Conservation (phyloP, 2,888 invertebrate genomes). For the Diplazon laetatorius region DNA sequence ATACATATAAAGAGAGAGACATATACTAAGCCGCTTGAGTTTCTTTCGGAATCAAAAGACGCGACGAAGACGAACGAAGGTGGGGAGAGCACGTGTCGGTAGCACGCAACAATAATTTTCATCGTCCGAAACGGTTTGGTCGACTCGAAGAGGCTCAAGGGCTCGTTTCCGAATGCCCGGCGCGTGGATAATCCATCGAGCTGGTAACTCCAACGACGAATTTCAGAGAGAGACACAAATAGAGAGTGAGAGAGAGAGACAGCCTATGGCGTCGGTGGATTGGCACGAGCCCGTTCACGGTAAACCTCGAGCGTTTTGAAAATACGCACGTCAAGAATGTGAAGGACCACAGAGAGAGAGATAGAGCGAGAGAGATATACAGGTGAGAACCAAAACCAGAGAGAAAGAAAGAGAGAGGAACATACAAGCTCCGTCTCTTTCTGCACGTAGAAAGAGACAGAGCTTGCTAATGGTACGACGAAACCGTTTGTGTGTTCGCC, state of each 20-base stretch:
- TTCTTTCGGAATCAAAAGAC: conserved; percentile 24
- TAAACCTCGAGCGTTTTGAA: conserved; percentile 42
- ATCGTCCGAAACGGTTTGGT: not conserved
- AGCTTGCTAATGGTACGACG: conserved; percentile 38
- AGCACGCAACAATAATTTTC: conserved; percentile 34
- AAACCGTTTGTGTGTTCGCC: conserved; percentile 41
- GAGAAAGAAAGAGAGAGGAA: conserved; percentile 15
- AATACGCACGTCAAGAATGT: conserved; percentile 27
- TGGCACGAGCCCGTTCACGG: conserved; percentile 53
- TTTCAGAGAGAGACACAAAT: conserved; percentile 3
- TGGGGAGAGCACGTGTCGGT: not conserved
- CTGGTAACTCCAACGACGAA: conserved; percentile 20
- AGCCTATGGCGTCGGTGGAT: conserved; percentile 3
- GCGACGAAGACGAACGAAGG: not conserved
- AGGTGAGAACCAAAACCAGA: too few relatives aligned
- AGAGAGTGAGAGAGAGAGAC: conserved; percentile 21
- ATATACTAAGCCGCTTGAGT: not conserved
- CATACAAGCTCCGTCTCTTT: too few relatives aligned
- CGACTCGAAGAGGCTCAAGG: not conserved
- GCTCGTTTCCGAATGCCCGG: conserved; percentile 35
- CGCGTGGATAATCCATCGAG: conserved; percentile 50
- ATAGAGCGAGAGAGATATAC: too few relatives aligned
- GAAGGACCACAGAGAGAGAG: too few relatives aligned
- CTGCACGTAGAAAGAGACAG: too few relatives aligned
- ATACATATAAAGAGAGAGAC: too few relatives aligned